Conservation (phyloP, 1,140 invertebrate genomes). For the Sweltsa coloradensis region DNA sequence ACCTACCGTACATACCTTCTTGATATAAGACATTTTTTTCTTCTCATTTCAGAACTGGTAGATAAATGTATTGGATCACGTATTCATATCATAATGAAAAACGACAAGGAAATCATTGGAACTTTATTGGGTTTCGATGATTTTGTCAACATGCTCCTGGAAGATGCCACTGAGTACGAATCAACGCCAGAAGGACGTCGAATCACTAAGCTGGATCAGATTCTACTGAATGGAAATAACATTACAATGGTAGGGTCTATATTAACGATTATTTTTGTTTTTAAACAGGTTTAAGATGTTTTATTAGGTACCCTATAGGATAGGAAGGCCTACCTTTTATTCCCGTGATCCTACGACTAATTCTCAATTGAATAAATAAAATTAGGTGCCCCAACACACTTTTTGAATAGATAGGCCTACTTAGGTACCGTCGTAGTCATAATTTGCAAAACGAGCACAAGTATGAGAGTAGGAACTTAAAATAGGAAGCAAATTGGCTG, state of each 20-base stretch:
- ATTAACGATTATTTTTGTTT: no score
- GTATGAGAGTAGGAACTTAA: no score
- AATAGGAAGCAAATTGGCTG: no score
- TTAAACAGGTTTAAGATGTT: no score
- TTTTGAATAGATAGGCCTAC: no score
- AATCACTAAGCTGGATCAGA: slow-evolving; percentile 95
- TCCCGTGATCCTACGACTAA: no score
- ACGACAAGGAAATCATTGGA: slow-evolving; percentile 98
- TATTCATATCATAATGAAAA: slow-evolving; percentile 99
- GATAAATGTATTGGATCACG: slow-evolving; percentile 99
- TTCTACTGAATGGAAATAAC: slow-evolving; percentile 97
- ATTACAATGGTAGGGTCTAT: slow-evolving; percentile 97
- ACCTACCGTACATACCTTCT: slow-evolving; percentile 8
- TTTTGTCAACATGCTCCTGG: slow-evolving; percentile 95
- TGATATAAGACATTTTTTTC: slow-evolving; percentile 3
- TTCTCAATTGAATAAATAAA: no score
- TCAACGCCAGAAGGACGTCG: slow-evolving; percentile 90
- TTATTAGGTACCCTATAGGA: no score
- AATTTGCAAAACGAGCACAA: no score
- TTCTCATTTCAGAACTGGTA: slow-evolving; percentile 69
- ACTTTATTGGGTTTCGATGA: slow-evolving; percentile 97
- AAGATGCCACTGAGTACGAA: slow-evolving; percentile 90
- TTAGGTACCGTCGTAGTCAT: no score
- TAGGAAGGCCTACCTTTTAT: no score
- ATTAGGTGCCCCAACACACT: no score